Evolutionary conservation across 2,888 invertebrate species (phyloP).

Genomic region (Apantesis nais): DNA sequence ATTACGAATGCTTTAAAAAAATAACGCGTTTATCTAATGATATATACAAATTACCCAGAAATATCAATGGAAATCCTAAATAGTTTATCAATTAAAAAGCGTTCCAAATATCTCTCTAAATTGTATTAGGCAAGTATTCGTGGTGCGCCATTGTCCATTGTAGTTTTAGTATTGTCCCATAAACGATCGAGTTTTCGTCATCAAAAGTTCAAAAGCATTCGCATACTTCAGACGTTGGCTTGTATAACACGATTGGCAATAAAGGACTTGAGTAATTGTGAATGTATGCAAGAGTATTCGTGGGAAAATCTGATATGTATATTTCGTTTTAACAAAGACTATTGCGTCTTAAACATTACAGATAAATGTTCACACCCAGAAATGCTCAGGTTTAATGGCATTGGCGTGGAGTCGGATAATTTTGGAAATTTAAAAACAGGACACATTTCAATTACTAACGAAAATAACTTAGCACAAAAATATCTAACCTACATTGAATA

Average conservation of each 20-base stretch:
- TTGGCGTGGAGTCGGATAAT: background rate
- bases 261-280: constrained; percentile 1
- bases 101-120: background rate
- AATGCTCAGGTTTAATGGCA: background rate
- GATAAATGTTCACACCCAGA: background rate
- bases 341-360: constrained; percentile 1
- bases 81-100: background rate
- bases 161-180: constrained; percentile 14
- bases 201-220: constrained; percentile 11
- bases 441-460: background rate
- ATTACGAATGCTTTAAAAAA: background rate
- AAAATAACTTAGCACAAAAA: background rate
- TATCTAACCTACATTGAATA: background rate
- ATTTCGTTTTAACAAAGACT: constrained; percentile 1
- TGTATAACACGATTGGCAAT: background rate
- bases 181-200: constrained; percentile 22
- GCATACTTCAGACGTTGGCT: constrained; percentile 5
- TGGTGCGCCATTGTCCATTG: constrained; percentile 32
- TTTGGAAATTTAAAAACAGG: background rate
- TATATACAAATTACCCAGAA: background rate
- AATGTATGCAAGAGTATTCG: background rate
- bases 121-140: constrained; percentile 17
- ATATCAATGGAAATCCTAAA: background rate
- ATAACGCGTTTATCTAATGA: background rate
- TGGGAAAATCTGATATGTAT: constrained; percentile 7